Percentiles rank a stretch among this genome's conserved stretches.
Conservation (phyloP, 2,888 invertebrate genomes). For the Drosophila pegasa region DNA sequence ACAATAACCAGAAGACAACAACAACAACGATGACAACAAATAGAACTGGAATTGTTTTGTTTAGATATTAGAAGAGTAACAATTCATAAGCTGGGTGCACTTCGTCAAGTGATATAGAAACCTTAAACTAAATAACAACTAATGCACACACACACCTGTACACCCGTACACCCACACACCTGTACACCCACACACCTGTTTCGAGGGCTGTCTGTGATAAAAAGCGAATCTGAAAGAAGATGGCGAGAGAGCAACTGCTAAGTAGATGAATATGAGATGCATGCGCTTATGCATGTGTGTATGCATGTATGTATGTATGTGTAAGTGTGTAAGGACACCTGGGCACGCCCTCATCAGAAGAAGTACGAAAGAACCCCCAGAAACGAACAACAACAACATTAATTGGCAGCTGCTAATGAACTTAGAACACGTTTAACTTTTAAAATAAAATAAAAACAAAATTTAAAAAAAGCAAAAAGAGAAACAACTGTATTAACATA, state of each 20-base stretch:
- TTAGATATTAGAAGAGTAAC: background rate
- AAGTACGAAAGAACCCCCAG: background rate
- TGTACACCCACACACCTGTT: conserved; percentile 3
- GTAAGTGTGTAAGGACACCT: conserved; percentile 5
- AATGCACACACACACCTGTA: conserved; percentile 5
- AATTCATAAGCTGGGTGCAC: conserved; percentile 14
- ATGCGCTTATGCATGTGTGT: background rate
- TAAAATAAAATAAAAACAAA: background rate
- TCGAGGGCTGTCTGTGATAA: conserved; percentile 39
- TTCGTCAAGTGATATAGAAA: background rate
- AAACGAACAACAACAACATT: conserved; percentile 12
- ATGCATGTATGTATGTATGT: background rate
- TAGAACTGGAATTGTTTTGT: background rate
- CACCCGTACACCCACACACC: background rate
- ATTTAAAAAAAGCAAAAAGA: background rate
- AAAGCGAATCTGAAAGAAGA: conserved; percentile 4
- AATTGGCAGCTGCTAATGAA: conserved; percentile 31
- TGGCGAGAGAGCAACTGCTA: conserved; percentile 1
- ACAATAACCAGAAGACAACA: background rate
- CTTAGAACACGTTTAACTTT: background rate
- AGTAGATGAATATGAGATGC: background rate
- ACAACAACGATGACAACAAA: background rate
- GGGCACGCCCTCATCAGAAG: conserved; percentile 7
- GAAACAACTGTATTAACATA: conserved; percentile 38
- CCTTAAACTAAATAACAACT: background rate